phyloP scores from a whole-genome alignment of 2,113 vertebrate genomes.

The Tetrao urogallus region DNA sequence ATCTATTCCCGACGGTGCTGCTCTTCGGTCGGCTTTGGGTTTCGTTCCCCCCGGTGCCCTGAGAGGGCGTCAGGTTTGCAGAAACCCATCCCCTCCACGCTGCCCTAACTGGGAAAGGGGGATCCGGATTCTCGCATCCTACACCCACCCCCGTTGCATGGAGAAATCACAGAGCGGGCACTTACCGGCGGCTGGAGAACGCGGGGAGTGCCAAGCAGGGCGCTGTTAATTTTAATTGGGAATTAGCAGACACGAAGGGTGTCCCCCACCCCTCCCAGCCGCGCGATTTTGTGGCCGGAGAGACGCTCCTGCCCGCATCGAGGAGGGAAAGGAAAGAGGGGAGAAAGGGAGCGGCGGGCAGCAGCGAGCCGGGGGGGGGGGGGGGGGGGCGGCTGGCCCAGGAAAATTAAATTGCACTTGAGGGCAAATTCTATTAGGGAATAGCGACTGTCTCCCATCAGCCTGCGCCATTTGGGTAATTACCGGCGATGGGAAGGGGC shows the following conservation, averaged over 20 bases:
- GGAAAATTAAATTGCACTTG: no score
- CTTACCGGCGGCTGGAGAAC: slow-evolving; percentile 72
- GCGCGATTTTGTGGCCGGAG: no score
- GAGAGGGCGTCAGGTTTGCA: background rate
- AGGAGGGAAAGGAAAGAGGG: background rate
- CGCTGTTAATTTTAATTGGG: background rate
- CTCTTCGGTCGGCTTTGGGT: background rate
- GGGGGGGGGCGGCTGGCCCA: no score
- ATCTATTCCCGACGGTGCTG: background rate
- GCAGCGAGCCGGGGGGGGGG: no score
- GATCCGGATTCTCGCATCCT: background rate
- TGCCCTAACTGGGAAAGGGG: background rate
- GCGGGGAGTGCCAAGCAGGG: background rate
- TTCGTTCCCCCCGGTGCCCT: background rate
- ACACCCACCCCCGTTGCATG: fast-evolving
- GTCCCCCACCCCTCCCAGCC: no score
- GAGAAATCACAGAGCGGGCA: background rate
- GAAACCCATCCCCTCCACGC: background rate
- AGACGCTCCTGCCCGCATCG: fast-evolving
- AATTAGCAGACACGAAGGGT: background rate
- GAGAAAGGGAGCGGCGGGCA: background rate
- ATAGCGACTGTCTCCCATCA: no score
- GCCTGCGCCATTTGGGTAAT: no score
- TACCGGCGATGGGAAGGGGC: no score
- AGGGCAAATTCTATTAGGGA: no score